Percentiles rank a stretch among this genome's conserved stretches.
phyloP scores from a whole-genome alignment of 2,113 vertebrate genomes.

The Microcebus tavaratra region DNA sequence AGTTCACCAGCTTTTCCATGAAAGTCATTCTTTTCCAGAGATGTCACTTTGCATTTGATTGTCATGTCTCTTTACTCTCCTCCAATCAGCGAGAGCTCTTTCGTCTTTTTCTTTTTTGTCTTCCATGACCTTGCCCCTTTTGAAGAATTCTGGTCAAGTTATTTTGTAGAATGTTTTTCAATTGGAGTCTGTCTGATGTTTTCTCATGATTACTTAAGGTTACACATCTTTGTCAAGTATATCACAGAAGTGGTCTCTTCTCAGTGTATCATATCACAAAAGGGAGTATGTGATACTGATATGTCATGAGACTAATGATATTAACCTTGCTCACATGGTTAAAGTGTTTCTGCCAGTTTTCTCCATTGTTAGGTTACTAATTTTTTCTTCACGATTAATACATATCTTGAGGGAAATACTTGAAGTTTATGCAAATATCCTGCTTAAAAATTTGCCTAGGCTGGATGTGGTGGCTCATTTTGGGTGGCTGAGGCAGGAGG shows the following conservation, averaged over 20 bases:
- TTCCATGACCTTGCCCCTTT: not conserved
- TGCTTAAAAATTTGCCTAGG: not conserved
- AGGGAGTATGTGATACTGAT: not conserved
- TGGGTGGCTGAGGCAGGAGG: too few species aligned
- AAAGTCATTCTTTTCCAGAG: not conserved
- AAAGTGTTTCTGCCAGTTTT: not conserved
- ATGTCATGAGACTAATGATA: not conserved
- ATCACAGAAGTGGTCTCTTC: not conserved
- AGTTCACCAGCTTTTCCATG: not conserved
- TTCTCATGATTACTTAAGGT: not conserved
- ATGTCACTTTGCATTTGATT: not conserved
- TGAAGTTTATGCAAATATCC: not conserved
- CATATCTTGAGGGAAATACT: not conserved
- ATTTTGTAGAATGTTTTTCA: not conserved
- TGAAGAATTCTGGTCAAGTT: not conserved
- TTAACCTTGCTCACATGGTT: not conserved
- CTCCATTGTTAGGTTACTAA: not conserved
- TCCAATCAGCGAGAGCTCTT: not conserved
- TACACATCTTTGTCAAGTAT: not conserved
- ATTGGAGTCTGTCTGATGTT: not conserved
- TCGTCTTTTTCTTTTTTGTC: not conserved
- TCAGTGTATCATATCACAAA: not conserved
- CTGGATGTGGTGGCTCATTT: too few species aligned
- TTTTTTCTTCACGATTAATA: not conserved
- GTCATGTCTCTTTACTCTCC: too few species aligned